Evolutionary conservation across 2,113 vertebrate genomes (phyloP).

Genomic region (Apeltes quadracus): DNA sequence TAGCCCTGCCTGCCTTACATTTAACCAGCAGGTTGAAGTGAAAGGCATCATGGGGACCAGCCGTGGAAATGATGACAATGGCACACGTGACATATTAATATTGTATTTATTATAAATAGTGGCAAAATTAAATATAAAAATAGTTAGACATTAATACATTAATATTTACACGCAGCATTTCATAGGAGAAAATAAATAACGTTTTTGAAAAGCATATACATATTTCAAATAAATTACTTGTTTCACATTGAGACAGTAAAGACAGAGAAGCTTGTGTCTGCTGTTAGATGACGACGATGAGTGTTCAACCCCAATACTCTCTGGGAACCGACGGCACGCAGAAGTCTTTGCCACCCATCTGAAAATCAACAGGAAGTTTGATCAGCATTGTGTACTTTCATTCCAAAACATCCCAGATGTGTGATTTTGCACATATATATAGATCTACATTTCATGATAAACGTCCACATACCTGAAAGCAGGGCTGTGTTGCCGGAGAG

Average conservation of each 20-base stretch:
- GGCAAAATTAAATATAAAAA: conserved; percentile 76
- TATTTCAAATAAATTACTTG: conserved; percentile 70
- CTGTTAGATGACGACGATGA: conserved; percentile 41
- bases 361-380: conserved; percentile 5
- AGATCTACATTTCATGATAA: background rate
- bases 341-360: conserved; percentile 77
- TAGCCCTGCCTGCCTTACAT: background rate
- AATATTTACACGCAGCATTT: conserved; percentile 71
- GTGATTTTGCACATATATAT: accelerated
- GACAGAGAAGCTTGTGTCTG: conserved; percentile 53
- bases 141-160: conserved; percentile 60
- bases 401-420: background rate
- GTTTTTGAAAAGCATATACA: conserved; percentile 43
- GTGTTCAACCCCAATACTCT: conserved; percentile 74
- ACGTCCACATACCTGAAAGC: conserved; percentile 72
- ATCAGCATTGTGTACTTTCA: conserved; percentile 7
- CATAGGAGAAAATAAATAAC: conserved; percentile 74
- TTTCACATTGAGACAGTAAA: conserved; percentile 69
- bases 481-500: conserved; percentile 60
- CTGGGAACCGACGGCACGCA: conserved; percentile 70
- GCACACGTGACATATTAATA: conserved; percentile 8
- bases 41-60: background rate
- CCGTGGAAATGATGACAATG: conserved; percentile 8
- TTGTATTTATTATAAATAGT: conserved; percentile 75
- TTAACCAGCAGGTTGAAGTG: background rate